These are phyloP conservation scores for Argya squamiceps DNA, from an alignment of 2,797 vertebrate species.

Conservation along the genomic window DNA sequence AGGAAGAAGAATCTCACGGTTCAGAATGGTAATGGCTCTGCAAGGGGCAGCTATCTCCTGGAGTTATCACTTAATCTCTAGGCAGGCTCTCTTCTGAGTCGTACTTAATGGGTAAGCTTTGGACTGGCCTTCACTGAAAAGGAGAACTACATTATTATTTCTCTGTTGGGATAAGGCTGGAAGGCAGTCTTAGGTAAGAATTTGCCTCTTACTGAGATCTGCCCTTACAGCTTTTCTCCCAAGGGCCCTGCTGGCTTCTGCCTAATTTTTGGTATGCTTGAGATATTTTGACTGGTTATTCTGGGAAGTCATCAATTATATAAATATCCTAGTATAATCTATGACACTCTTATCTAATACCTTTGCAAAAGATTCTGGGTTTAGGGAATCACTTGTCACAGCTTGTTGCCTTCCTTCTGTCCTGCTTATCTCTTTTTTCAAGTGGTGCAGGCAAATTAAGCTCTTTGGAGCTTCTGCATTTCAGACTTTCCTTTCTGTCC, in stretches of 20 bases:
- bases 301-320: not conserved
- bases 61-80: constrained; percentile 5
- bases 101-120: not conserved
- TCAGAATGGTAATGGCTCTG: not conserved
- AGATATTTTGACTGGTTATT: not conserved
- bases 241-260: not conserved
- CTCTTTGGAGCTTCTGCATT: not conserved
- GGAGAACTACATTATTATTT: not conserved
- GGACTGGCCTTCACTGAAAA: not conserved
- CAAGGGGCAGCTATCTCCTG: not conserved
- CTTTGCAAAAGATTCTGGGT: not conserved
- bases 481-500: not conserved
- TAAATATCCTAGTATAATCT: not conserved
- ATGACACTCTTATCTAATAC: not conserved
- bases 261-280: not conserved
- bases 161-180: not conserved
- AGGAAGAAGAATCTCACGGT: not conserved
- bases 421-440: not conserved
- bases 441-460: not conserved
- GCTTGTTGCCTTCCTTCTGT: not conserved
- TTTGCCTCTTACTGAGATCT: not conserved
- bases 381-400: not conserved
- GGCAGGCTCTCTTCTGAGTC: not conserved
- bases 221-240: not conserved
- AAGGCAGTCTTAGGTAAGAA: not conserved